Percentiles rank a stretch among this genome's conserved stretches.
phyloP scores from a whole-genome alignment of 2,888 invertebrate genomes.

The Phyto melanocephala region DNA sequence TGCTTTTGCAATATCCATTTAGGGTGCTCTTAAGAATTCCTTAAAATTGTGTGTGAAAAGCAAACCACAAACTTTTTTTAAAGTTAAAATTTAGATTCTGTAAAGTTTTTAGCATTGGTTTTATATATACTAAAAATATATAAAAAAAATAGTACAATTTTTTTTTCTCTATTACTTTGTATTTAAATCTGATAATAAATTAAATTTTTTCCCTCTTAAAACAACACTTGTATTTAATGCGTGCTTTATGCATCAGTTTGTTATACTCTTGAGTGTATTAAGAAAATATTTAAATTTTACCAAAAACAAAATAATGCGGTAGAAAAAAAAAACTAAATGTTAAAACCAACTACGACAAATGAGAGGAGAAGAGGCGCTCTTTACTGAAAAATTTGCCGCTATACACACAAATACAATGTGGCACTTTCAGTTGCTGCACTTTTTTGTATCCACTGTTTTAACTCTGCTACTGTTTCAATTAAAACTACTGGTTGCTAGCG shows the following conservation, averaged over 20 bases:
- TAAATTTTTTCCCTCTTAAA: too few relatives aligned
- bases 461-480: slow-evolving; percentile 58
- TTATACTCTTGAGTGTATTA: slow-evolving; percentile 25
- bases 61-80: too few relatives aligned
- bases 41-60: too few relatives aligned
- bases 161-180: too few relatives aligned
- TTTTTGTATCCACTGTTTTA: slow-evolving; percentile 1
- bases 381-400: slow-evolving; percentile 22
- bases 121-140: too few relatives aligned
- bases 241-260: background rate
- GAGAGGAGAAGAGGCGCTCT: background rate
- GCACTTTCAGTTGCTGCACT: slow-evolving; percentile 16
- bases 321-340: background rate
- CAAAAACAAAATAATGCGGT: slow-evolving; percentile 1
- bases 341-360: background rate
- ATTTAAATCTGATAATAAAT: too few relatives aligned
- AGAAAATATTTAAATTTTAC: slow-evolving; percentile 49
- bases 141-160: too few relatives aligned
- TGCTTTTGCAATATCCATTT: too few relatives aligned
- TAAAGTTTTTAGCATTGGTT: too few relatives aligned
- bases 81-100: too few relatives aligned
- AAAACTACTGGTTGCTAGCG: slow-evolving; percentile 47
- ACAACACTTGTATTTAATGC: too few relatives aligned
- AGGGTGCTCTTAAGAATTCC: too few relatives aligned
- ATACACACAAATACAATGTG: slow-evolving; percentile 7